phyloP scores from a whole-genome alignment of 2,797 vertebrate species.

The Pseudomugil tenellus region DNA sequence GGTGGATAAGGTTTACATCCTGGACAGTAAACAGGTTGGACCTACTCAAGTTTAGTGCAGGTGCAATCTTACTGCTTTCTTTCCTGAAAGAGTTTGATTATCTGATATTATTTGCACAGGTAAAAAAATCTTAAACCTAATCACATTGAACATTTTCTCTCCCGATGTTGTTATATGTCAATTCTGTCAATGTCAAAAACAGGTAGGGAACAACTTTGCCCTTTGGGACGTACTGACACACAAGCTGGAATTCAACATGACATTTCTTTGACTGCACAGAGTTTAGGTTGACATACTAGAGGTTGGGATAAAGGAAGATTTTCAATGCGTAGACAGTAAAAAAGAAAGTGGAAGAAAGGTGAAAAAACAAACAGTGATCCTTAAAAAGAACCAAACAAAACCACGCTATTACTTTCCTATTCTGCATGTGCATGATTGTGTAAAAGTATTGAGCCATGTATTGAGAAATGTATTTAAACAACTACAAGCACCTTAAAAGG shows the following conservation, averaged over 20 bases:
- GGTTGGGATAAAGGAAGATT: slow-evolving; percentile 9
- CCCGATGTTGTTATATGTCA: too few relatives aligned
- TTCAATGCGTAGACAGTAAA: neutral
- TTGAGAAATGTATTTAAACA: too few relatives aligned
- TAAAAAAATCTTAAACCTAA: neutral
- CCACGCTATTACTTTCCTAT: neutral
- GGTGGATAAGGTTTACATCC: neutral
- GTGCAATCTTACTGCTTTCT: neutral
- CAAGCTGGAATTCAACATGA: neutral
- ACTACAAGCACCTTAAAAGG: too few relatives aligned
- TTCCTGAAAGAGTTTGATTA: neutral
- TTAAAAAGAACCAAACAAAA: too few relatives aligned
- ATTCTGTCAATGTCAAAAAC: too few relatives aligned
- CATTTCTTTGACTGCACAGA: neutral
- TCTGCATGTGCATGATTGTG: neutral
- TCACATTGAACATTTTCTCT: too few relatives aligned
- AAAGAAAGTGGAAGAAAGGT: neutral
- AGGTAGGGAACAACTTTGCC: neutral
- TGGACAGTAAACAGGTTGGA: neutral
- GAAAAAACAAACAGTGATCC: too few relatives aligned
- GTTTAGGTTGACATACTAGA: slow-evolving; percentile 7
- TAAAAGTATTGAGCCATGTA: neutral
- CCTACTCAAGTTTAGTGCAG: neutral
- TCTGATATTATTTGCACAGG: neutral
- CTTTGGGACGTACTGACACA: slow-evolving; percentile 10